Evolutionary conservation across 2,797 vertebrate genomes (phyloP).

Genomic region (Neosalanx taihuensis): DNA sequence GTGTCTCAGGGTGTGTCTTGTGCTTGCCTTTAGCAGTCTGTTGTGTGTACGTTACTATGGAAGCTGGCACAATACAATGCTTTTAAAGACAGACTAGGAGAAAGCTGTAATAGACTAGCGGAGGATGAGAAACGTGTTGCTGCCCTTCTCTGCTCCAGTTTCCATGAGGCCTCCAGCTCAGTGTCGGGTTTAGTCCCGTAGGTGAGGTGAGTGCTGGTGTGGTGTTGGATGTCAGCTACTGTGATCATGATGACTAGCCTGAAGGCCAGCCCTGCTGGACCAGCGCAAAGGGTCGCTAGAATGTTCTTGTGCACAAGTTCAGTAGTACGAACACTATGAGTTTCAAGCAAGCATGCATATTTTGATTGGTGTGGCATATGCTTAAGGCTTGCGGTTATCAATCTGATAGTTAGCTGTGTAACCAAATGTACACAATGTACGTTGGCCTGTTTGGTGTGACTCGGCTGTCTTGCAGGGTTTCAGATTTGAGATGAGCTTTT

Average conservation of each 20-base stretch:
- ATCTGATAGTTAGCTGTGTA: too few relatives aligned
- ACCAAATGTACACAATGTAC: too few relatives aligned
- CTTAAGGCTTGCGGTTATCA: not conserved
- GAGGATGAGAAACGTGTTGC: not conserved
- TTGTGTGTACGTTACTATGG: not conserved
- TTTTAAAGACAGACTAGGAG: too few relatives aligned
- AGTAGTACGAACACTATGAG: not conserved
- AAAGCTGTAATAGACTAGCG: too few relatives aligned
- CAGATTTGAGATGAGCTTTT: not conserved
- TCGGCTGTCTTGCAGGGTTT: not conserved
- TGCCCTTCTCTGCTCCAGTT: not conserved
- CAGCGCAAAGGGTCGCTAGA: conserved; percentile 4
- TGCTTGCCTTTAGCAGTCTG: not conserved
- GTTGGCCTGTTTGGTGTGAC: too few relatives aligned
- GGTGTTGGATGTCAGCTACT: conserved; percentile 15
- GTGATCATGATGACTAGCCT: conserved; percentile 12
- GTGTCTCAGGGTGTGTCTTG: not conserved
- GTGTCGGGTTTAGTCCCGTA: not conserved
- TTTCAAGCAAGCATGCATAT: too few relatives aligned
- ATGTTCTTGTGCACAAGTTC: conserved; percentile 1
- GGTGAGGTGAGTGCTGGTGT: not conserved
- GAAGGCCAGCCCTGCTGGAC: conserved; percentile 22
- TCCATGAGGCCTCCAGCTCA: too few relatives aligned
- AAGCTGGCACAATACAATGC: not conserved
- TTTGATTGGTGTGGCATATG: not conserved